Percentiles rank a stretch among this genome's conserved stretches.
Conservation (phyloP, 2,888 invertebrate species). For the Nemurella pictetii region DNA sequence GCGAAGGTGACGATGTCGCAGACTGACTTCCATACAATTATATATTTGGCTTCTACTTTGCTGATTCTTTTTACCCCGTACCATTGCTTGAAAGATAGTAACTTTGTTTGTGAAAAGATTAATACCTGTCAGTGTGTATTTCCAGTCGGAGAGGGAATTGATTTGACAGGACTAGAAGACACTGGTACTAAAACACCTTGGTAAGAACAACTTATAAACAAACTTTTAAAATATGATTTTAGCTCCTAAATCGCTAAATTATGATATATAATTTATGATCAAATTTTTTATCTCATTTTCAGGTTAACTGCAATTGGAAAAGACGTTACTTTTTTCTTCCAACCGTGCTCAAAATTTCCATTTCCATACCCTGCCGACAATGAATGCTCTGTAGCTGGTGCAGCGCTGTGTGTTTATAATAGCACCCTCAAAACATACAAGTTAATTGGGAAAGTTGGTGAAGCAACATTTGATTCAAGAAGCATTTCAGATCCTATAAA, state of each 20-base stretch:
- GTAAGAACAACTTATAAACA: neutral
- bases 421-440: slow-evolving; percentile 6
- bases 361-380: slow-evolving; percentile 19
- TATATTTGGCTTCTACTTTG: neutral
- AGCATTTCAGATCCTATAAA: neutral
- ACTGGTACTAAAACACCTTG: slow-evolving; percentile 28
- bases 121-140: slow-evolving; percentile 46
- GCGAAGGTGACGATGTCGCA: neutral
- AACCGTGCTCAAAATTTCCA: slow-evolving; percentile 50
- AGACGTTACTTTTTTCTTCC: slow-evolving; percentile 49
- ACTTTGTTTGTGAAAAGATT: slow-evolving; percentile 28
- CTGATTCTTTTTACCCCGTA: neutral
- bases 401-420: slow-evolving; percentile 43
- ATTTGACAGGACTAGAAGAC: slow-evolving; percentile 44
- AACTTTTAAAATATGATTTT: neutral
- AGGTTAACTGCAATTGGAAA: slow-evolving; percentile 30
- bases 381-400: slow-evolving; percentile 30
- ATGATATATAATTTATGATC: neutral
- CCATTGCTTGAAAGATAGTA: slow-evolving; percentile 1
- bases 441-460: slow-evolving; percentile 45
- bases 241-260: neutral
- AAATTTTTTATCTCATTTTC: slow-evolving; percentile 33
- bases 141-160: slow-evolving; percentile 48
- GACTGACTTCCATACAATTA: neutral
- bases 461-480: slow-evolving; percentile 42